Evolutionary conservation across 2,797 vertebrate species (phyloP).

Genomic region (Jordanella pulchra): DNA sequence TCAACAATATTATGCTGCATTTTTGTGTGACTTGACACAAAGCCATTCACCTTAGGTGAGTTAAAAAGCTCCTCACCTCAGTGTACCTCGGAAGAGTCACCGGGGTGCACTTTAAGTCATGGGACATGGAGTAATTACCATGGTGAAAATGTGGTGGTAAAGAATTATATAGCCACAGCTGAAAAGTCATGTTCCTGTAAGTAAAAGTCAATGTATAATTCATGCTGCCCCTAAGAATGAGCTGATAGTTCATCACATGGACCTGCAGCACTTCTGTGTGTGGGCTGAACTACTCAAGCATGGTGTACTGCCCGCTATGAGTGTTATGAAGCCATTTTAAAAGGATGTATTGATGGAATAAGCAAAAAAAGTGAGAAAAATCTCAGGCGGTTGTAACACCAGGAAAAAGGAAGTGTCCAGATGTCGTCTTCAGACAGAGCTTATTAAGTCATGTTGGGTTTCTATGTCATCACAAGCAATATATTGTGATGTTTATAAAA

Average conservation of each 20-base stretch:
- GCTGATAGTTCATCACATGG: not conserved
- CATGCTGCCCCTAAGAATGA: slow-evolving; percentile 7
- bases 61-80: not conserved
- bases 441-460: slow-evolving; percentile 34
- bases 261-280: not conserved
- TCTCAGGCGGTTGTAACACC: not conserved
- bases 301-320: not conserved
- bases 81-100: not conserved
- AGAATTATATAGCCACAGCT: not conserved
- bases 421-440: slow-evolving; percentile 35
- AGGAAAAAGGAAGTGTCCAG: slow-evolving; percentile 18
- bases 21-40: not conserved
- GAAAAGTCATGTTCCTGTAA: slow-evolving; percentile 10
- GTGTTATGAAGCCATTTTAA: slow-evolving; percentile 4
- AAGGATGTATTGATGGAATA: not conserved
- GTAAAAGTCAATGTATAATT: slow-evolving; percentile 9
- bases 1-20: not conserved
- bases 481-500: no score
- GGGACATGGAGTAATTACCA: slow-evolving; percentile 3
- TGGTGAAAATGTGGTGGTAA: not conserved
- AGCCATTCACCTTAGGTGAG: not conserved
- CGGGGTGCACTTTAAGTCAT: not conserved
- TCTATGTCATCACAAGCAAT: slow-evolving; percentile 8
- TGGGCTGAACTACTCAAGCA: not conserved
- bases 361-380: not conserved